Conservation (phyloP, 37 sponge, comb jelly and placozoan species). For the Diacarnus erythraeanus region DNA sequence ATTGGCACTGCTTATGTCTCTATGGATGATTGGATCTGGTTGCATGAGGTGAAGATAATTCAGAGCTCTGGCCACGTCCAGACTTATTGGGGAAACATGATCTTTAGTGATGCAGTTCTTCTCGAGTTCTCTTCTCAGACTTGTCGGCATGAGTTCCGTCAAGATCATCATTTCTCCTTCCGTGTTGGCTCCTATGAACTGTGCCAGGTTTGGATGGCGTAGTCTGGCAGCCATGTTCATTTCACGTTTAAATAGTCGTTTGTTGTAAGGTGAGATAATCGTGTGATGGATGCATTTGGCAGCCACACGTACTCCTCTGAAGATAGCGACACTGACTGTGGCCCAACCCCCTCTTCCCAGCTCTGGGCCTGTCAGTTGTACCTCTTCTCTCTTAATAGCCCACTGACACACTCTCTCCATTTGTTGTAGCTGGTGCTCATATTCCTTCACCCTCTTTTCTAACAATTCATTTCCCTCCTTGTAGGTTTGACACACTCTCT, state of each 20-base stretch:
- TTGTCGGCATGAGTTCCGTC: constrained; percentile 72
- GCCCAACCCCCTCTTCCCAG: too few relatives aligned
- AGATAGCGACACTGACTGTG: constrained; percentile 63
- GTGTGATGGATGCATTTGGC: constrained; percentile 61
- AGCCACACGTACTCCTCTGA: constrained; percentile 58
- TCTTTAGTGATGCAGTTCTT: constrained; percentile 4
- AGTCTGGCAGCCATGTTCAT: constrained; percentile 66
- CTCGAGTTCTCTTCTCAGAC: constrained; percentile 34
- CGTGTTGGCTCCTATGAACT: constrained; percentile 63
- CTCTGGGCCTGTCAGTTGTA: constrained; percentile 30
- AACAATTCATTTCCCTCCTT: too few relatives aligned
- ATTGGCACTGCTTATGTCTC: constrained; percentile 78
- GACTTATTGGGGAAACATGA: constrained; percentile 26
- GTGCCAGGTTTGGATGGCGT: constrained; percentile 71
- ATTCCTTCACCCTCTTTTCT: too few relatives aligned
- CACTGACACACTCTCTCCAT: constrained; percentile 18
- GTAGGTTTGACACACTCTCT: too few relatives aligned
- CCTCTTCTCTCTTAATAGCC: constrained; percentile 45
- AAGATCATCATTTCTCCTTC: constrained; percentile 41
- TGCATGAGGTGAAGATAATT: constrained; percentile 66
- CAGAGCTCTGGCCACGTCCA: constrained; percentile 53
- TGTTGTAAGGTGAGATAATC: constrained; percentile 45
- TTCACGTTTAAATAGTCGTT: constrained; percentile 47
- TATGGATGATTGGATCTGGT: constrained; percentile 74
- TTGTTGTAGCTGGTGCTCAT: too few relatives aligned